Evolutionary conservation across 1,140 invertebrate genomes (phyloP).

Genomic region (Zaprionus camerounensis): DNA sequence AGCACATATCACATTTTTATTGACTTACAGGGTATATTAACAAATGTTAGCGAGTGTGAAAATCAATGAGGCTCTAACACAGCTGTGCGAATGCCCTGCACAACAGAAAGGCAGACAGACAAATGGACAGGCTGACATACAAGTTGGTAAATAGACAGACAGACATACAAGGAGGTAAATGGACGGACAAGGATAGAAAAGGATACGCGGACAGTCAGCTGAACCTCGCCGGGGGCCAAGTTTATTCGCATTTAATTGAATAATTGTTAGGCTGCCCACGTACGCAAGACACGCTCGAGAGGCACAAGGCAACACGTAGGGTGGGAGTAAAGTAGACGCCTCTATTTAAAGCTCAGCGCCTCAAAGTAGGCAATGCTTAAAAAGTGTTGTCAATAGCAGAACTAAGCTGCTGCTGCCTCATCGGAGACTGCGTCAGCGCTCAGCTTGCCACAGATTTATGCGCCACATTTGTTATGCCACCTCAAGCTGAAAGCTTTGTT

Average conservation of each 20-base stretch:
- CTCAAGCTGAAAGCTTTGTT: constrained; percentile 1
- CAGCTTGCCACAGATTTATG: constrained; percentile 59
- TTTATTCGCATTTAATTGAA: constrained; percentile 82
- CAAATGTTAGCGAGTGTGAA: constrained; percentile 51
- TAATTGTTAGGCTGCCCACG: constrained; percentile 78
- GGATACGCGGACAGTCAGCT: constrained; percentile 11
- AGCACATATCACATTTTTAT: background rate
- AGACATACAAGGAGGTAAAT: background rate
- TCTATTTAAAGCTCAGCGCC: constrained; percentile 31
- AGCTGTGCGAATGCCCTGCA: constrained; percentile 28
- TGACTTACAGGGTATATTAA: constrained; percentile 28
- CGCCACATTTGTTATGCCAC: constrained; percentile 54
- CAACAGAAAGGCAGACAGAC: constrained; percentile 5
- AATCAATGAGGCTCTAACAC: constrained; percentile 47
- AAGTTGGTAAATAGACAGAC: background rate
- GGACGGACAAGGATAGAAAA: background rate
- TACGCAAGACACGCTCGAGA: constrained; percentile 30
- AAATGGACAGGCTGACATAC: too few relatives aligned
- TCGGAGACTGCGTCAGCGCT: constrained; percentile 62
- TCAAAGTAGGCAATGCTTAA: constrained; percentile 42
- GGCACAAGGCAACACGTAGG: background rate
- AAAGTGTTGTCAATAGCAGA: background rate
- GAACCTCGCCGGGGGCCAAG: constrained; percentile 47
- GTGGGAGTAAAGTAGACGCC: background rate
- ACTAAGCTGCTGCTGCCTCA: constrained; percentile 17